A percentile compares a stretch with the other conserved stretches of the same genome.
Evolutionary conservation across 2,113 vertebrate genomes (phyloP).

Genomic region (Bubo bubo): DNA sequence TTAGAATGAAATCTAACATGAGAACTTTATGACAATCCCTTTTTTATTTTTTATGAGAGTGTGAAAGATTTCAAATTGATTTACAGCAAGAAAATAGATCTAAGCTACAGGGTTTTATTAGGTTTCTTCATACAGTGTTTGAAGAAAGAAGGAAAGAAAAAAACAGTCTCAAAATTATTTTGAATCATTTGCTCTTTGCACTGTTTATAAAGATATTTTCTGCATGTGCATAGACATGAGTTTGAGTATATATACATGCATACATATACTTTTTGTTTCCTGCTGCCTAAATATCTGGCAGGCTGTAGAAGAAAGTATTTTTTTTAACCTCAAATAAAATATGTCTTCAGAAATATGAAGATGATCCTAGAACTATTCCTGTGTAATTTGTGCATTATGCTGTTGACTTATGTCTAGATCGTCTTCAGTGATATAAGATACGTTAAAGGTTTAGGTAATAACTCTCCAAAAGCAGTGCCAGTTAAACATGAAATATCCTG

Average conservation of each 20-base stretch:
- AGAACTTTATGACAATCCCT: not conserved
- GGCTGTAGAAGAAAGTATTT: not conserved
- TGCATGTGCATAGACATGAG: not conserved
- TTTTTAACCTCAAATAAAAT: not conserved
- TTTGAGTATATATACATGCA: not conserved
- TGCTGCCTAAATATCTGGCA: not conserved
- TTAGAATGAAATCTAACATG: not conserved
- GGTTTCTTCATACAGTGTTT: not conserved
- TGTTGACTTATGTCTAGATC: not conserved
- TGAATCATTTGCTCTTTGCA: not conserved
- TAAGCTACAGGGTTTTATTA: not conserved
- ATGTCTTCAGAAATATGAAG: not conserved
- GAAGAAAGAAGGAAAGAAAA: not conserved
- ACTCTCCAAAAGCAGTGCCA: not conserved
- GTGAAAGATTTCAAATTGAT: not conserved
- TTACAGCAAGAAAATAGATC: not conserved
- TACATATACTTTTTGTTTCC: not conserved
- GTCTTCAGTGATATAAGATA: not conserved
- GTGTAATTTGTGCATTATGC: not conserved
- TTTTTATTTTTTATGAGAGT: accelerated
- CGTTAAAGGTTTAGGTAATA: not conserved
- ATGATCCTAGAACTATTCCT: not conserved
- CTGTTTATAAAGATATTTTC: not conserved
- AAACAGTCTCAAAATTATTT: not conserved
- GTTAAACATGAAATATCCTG: not conserved